Base-by-base conservation (phyloP, 1,140 invertebrate genomes). In the Drosophila jambulina region DNA sequence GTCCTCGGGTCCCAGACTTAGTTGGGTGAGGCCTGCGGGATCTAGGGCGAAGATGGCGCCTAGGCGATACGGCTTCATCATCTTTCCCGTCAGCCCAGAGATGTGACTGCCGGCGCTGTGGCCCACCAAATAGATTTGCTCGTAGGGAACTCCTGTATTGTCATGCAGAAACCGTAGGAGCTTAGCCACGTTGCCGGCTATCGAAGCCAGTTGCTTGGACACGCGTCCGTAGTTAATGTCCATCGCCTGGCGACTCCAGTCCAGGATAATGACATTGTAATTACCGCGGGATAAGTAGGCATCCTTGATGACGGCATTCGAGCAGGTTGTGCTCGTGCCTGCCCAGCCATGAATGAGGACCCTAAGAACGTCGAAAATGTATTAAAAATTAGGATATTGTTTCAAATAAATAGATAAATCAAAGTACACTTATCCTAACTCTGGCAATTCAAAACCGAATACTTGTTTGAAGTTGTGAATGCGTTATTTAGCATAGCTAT, bases 261-360 rank as follows among this genome's bases (percentile, higher is more conserved):
- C 94, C 9, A 95, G 87, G 5, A 94, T 91, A 38, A 95, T 94
- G 1, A 95, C 92, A 75, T 95, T 95, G 36, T 93, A 93, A 65
- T 95, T 92, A n/a, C 86, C 91, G 1, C 74, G 78, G 9, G 76
- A 64, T 38, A 92, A 42, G 58, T 92, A 92, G 27, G 90, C 91
- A 84, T 92, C 91, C 54, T 92, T 92, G 5, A 92, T 62, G 21
- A 86, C 88, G 2, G 91, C 91, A 79, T 92, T 92, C 27, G 84
- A 92, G 54, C 91, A 92, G 21, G 57, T 60, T 0, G 34, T 70
- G 45, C 86, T 80, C 9, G 59, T 75, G 25, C 88, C 91, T 8
- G 85, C 72, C 91, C 91, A 92, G 32, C 91, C 91, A 51, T 92
- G 91, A 54, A 92, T 91, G 6, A 61, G 61, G 17, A 92, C 25